Percentiles rank a stretch among this genome's conserved stretches.
Evolutionary conservation across 1,140 invertebrate genomes (phyloP).

Genomic region (Drosophila burlai): DNA sequence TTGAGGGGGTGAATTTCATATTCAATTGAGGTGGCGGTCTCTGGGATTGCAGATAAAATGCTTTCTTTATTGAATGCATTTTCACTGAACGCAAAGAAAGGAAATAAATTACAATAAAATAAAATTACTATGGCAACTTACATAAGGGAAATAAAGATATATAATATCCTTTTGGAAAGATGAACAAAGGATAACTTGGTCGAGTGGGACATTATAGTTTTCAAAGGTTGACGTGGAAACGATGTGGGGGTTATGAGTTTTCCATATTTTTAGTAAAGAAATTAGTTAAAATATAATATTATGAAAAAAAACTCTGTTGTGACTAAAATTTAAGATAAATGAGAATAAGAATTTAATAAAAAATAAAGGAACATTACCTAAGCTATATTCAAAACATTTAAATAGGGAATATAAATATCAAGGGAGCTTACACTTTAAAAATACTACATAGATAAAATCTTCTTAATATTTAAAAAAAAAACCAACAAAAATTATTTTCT

Average conservation of each 20-base stretch:
- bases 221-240: not conserved
- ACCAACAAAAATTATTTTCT: not conserved
- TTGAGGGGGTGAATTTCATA: not conserved
- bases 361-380: no score
- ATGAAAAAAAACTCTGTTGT: not conserved
- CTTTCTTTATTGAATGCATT: not conserved
- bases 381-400: not conserved
- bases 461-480: no score
- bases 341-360: not conserved
- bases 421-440: not conserved
- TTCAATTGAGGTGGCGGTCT: not conserved
- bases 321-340: not conserved
- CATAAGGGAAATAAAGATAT: not conserved
- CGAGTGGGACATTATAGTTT: not conserved
- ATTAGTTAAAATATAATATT: not conserved
- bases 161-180: not conserved
- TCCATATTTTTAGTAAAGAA: not conserved
- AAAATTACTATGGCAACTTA: constrained; percentile 1
- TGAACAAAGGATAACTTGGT: not conserved
- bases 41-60: not conserved
- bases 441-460: not conserved
- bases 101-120: not conserved
- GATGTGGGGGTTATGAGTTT: not conserved
- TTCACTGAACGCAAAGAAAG: not conserved
- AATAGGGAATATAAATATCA: not conserved